These are phyloP conservation scores for Protobothrops flavoviridis DNA, from an alignment of 2,113 vertebrate species.

Conservation along the genomic window DNA sequence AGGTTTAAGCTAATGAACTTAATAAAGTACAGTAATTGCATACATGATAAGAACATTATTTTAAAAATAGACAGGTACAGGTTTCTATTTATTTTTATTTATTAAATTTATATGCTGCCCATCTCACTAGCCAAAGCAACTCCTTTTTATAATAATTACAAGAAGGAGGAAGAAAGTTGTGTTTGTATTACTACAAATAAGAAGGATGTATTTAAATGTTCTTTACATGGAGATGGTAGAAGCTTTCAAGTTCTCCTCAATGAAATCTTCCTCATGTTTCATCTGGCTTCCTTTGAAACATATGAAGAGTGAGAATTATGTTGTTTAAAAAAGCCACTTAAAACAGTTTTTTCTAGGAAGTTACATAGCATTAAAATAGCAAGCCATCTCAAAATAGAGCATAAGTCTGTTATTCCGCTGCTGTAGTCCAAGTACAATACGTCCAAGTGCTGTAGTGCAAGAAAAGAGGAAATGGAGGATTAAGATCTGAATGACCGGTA, in stretches of 20 bases:
- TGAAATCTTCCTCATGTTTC: neutral
- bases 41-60: neutral
- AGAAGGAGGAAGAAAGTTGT: neutral
- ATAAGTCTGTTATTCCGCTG: constrained; percentile 57
- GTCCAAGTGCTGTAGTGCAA: constrained; percentile 58
- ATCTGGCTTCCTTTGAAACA: constrained; percentile 42
- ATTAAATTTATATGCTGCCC: neutral
- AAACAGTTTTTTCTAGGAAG: constrained; percentile 51
- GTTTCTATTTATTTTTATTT: neutral
- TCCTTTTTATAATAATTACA: neutral
- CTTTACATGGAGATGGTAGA: neutral
- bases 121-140: neutral
- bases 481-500: constrained; percentile 53
- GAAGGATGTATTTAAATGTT: neutral
- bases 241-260: neutral
- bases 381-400: constrained; percentile 62
- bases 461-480: constrained; percentile 55
- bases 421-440: constrained; percentile 60
- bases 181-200: neutral
- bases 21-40: neutral
- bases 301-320: constrained; percentile 40
- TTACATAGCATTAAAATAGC: constrained; percentile 48
- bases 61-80: neutral
- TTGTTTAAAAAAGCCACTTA: constrained; percentile 43
- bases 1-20: constrained; percentile 9